A percentile compares a stretch with the other conserved stretches of the same genome.
Evolutionary conservation across 2,797 vertebrate species (phyloP).

Genomic region (Triplophysa yarkandensis): DNA sequence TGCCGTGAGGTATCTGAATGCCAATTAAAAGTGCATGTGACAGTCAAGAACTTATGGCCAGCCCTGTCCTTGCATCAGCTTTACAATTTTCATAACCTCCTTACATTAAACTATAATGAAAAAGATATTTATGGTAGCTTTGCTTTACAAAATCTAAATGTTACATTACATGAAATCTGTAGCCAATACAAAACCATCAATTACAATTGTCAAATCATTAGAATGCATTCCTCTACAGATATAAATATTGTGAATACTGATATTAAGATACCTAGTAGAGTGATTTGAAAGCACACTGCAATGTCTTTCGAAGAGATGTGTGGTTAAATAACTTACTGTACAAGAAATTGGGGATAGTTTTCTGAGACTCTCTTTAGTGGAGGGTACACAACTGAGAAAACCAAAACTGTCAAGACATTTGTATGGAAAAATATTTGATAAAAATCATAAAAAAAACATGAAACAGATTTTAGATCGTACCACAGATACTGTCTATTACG

Average conservation of each 20-base stretch:
- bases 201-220: slow-evolving; percentile 58
- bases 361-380: slow-evolving; percentile 56
- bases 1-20: slow-evolving; percentile 37
- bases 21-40: slow-evolving; percentile 56
- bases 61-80: slow-evolving; percentile 49
- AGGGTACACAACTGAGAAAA: slow-evolving; percentile 30
- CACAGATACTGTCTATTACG: slow-evolving; percentile 58
- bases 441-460: slow-evolving; percentile 13
- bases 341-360: slow-evolving; percentile 64
- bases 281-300: slow-evolving; percentile 54
- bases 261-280: slow-evolving; percentile 55
- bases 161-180: slow-evolving; percentile 54
- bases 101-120: slow-evolving; percentile 20
- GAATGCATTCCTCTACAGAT: slow-evolving; percentile 55
- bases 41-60: slow-evolving; percentile 43
- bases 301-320: slow-evolving; percentile 67
- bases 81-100: slow-evolving; percentile 37
- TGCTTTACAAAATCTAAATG: slow-evolving; percentile 58
- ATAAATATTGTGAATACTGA: slow-evolving; percentile 68
- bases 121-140: slow-evolving; percentile 36
- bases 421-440: neutral
- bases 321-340: slow-evolving; percentile 78
- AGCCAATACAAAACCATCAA: slow-evolving; percentile 58
- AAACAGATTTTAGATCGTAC: slow-evolving; percentile 46
- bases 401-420: neutral